These are phyloP conservation scores for Euschistus heros DNA, from an alignment of 1,140 invertebrate species.

Conservation along the genomic window DNA sequence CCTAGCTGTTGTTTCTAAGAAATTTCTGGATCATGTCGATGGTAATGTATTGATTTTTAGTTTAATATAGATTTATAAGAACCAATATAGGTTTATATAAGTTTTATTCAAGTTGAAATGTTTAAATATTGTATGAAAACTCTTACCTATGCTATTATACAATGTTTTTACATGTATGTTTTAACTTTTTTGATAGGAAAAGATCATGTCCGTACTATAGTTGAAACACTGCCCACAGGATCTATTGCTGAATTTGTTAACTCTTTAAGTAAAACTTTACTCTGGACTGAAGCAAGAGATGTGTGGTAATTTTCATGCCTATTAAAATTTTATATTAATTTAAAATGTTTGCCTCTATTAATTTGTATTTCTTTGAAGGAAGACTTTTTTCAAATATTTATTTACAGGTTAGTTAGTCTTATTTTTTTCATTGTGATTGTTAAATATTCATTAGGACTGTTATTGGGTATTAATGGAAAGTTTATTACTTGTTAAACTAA, in stretches of 20 bases:
- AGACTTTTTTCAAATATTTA: not conserved
- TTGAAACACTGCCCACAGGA: constrained; percentile 35
- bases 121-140: not conserved
- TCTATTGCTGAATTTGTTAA: constrained; percentile 39
- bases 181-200: constrained; percentile 36
- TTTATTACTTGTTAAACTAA: no score
- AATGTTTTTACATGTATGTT: not conserved
- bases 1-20: constrained; percentile 57
- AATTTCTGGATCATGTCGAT: constrained; percentile 60
- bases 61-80: no score
- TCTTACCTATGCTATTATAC: not conserved
- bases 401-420: no score
- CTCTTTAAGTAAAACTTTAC: constrained; percentile 48
- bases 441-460: no score
- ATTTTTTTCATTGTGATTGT: no score
- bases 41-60: constrained; percentile 37
- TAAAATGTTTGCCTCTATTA: not conserved
- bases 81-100: not conserved
- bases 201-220: constrained; percentile 39
- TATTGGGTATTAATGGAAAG: no score
- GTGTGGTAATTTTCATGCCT: constrained; percentile 49
- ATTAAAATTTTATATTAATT: no score
- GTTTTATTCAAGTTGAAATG: not conserved
- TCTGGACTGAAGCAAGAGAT: constrained; percentile 73
- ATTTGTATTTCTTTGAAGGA: not conserved